These are phyloP conservation scores for Rhinella marina DNA, from an alignment of 2,797 vertebrate genomes.

Conservation along the genomic window DNA sequence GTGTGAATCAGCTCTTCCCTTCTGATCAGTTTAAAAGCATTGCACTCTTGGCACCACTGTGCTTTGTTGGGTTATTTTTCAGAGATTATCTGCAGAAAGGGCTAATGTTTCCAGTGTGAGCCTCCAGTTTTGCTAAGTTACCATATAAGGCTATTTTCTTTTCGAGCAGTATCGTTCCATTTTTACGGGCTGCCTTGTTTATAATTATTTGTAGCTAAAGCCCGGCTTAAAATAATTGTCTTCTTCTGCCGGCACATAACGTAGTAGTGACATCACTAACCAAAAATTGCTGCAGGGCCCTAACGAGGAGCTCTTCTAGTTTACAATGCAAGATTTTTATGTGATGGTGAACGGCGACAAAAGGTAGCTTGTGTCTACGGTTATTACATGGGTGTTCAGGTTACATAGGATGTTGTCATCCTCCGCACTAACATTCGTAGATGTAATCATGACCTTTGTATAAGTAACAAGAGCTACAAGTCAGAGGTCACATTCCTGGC, in stretches of 20 bases:
- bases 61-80: slow-evolving; percentile 64
- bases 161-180: slow-evolving; percentile 63
- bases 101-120: slow-evolving; percentile 70
- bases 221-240: slow-evolving; percentile 63
- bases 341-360: slow-evolving; percentile 53
- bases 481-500: neutral
- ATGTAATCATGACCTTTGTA: neutral
- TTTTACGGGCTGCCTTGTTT: slow-evolving; percentile 70
- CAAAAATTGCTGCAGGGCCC: slow-evolving; percentile 70
- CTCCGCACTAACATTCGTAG: neutral
- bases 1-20: neutral
- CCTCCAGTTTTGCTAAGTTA: slow-evolving; percentile 65
- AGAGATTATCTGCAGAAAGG: slow-evolving; percentile 57
- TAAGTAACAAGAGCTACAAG: neutral
- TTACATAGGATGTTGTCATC: neutral
- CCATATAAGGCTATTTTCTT: slow-evolving; percentile 67
- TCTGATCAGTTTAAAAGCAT: neutral
- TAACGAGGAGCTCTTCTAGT: slow-evolving; percentile 67
- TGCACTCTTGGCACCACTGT: slow-evolving; percentile 32
- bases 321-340: slow-evolving; percentile 67
- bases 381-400: neutral
- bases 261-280: slow-evolving; percentile 65
- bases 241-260: slow-evolving; percentile 61
- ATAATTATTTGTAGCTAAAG: slow-evolving; percentile 70
- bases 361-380: slow-evolving; percentile 26